These are phyloP conservation scores for Anaspis maculata DNA, from an alignment of 2,888 invertebrate species.

Conservation along the genomic window DNA sequence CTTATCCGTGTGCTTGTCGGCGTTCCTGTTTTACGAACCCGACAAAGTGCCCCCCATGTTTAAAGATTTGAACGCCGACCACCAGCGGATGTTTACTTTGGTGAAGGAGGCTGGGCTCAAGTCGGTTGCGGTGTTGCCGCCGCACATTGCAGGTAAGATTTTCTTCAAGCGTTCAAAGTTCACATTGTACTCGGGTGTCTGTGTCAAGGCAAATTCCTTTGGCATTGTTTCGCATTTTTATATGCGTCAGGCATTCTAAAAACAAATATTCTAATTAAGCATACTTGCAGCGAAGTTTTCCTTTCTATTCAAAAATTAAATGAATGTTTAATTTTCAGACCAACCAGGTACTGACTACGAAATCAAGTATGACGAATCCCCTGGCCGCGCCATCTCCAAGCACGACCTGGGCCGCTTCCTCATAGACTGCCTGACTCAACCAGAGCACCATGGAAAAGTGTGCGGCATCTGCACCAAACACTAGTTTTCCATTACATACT, in stretches of 20 bases:
- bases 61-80: slow-evolving; percentile 64
- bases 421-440: slow-evolving; percentile 58
- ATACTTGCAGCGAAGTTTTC: background rate
- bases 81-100: slow-evolving; percentile 64
- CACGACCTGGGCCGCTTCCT: slow-evolving; percentile 69
- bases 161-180: slow-evolving; percentile 1
- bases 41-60: slow-evolving; percentile 72
- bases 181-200: no score
- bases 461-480: slow-evolving; percentile 52
- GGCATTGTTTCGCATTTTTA: background rate
- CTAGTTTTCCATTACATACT: slow-evolving; percentile 5
- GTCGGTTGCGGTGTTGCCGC: slow-evolving; percentile 71
- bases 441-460: slow-evolving; percentile 60
- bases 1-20: slow-evolving; percentile 74
- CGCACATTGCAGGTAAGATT: slow-evolving; percentile 65
- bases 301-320: no score
- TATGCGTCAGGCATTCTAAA: slow-evolving; percentile 3
- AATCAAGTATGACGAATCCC: slow-evolving; percentile 52
- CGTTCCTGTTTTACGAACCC: slow-evolving; percentile 67
- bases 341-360: slow-evolving; percentile 55
- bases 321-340: slow-evolving; percentile 43
- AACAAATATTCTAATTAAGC: background rate
- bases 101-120: slow-evolving; percentile 59
- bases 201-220: no score
- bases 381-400: slow-evolving; percentile 66